Evolutionary conservation across 2,888 invertebrate genomes (phyloP).

Genomic region (Petrolisthes manimaculis): DNA sequence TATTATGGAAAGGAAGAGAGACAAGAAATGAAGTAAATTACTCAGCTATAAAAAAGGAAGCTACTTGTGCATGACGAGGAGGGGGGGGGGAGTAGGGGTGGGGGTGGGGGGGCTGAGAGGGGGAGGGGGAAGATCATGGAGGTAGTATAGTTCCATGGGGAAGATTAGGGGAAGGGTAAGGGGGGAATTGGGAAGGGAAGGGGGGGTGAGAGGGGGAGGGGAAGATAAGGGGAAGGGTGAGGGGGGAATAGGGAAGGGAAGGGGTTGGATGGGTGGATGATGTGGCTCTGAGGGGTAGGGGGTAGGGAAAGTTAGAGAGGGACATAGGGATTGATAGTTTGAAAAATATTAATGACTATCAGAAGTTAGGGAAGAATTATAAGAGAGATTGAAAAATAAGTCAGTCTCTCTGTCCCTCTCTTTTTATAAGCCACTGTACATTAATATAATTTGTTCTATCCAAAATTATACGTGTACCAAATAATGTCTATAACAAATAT

Average conservation of each 20-base stretch:
- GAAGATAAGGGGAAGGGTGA: background rate
- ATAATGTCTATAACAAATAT: too few relatives aligned
- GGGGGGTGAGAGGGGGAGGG: background rate
- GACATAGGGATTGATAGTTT: too few relatives aligned
- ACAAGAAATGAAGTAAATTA: background rate
- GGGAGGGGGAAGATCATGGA: background rate
- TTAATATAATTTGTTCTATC: too few relatives aligned
- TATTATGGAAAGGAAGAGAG: background rate
- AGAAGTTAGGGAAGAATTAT: too few relatives aligned
- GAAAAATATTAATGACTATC: too few relatives aligned
- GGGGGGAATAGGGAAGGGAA: background rate
- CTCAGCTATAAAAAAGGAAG: constrained; percentile 14
- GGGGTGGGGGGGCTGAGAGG: background rate
- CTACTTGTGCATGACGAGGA: constrained; percentile 11
- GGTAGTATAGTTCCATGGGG: background rate
- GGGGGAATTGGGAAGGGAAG: background rate
- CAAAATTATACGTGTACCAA: too few relatives aligned
- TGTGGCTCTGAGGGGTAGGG: background rate
- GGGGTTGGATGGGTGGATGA: background rate
- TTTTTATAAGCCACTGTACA: too few relatives aligned
- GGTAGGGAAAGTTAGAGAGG: background rate
- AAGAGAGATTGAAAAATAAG: too few relatives aligned
- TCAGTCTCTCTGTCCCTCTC: too few relatives aligned
- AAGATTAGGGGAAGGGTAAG: background rate
- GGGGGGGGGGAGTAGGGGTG: background rate